Base-by-base conservation (phyloP, 2,797 vertebrate genomes). In the Onychomys arenicola region DNA sequence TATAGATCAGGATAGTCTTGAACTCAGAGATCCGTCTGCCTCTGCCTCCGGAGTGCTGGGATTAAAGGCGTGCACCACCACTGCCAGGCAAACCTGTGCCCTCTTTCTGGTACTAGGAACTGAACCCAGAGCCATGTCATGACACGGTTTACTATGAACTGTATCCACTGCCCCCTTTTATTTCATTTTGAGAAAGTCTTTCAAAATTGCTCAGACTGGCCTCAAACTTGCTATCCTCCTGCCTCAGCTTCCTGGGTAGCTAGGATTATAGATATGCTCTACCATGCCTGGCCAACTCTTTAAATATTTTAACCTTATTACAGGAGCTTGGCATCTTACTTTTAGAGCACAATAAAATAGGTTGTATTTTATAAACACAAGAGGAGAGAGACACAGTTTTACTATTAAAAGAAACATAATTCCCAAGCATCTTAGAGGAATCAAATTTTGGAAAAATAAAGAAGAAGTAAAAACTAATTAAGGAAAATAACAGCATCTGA, bases 231-330 rank as follows among this genome's bases (percentile, higher is more conserved):
- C 37, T 6, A 63, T 83, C 81, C 6, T 63, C 57, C 59, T 61
- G 63, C 65, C 21, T 86, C 23, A 71, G 65, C 46, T 46, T 69
- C 16, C 43, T 52, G 21, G 61, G 37, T 40, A 34, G 80, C 19
- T 82, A 37, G 19, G 27, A 34, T 85, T 85, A 85, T 12, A 85
- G 27, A 29, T 21, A 2, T 84, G 82, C 25, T 14, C 8, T 49
- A 84, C 13, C 43, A 71, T 10, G 23, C 7, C 61, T 57, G 16
- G 29, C 59, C 40, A 37, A 46, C 14, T 67, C 84, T 95, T 95
- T 94, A 94, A 89, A 86, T 82, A 52, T 93, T 89, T 97, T 81
- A 91, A 82, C 84, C 32, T 81, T 80, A 80, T 11, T 73, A 77
- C 76, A 77, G 76, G 7, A 77, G 14, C 8, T 6, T 65, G 52